These are phyloP conservation scores for Dicyrtomina minuta DNA, from an alignment of 2,888 invertebrate genomes.

Conservation along the genomic window DNA sequence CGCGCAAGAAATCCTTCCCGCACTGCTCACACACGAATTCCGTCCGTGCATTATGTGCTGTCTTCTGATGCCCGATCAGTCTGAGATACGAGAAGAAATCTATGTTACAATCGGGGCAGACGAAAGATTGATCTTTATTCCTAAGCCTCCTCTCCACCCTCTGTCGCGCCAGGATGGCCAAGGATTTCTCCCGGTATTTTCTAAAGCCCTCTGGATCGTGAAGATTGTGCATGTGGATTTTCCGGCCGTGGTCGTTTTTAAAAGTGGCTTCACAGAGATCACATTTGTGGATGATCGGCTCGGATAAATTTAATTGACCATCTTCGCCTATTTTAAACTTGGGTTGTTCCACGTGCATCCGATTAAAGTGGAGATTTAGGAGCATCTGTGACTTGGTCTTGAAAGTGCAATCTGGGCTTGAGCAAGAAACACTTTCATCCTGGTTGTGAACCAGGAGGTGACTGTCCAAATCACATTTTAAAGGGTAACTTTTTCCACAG, in stretches of 20 bases:
- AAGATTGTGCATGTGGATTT: conserved; percentile 5
- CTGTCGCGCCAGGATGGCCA: neutral
- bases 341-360: conserved; percentile 15
- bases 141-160: neutral
- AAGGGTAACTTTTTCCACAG: conserved; percentile 8
- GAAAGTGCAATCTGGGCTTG: neutral
- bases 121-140: neutral
- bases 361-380: neutral
- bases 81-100: conserved; percentile 11
- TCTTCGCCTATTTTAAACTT: too few relatives aligned
- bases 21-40: conserved; percentile 25
- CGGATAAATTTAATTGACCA: too few relatives aligned
- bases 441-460: neutral
- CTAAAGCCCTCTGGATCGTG: conserved; percentile 4
- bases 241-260: neutral
- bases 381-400: neutral
- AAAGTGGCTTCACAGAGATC: neutral
- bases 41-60: neutral
- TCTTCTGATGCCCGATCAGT: conserved; percentile 1
- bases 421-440: neutral
- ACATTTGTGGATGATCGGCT: neutral
- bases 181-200: neutral
- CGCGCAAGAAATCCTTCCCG: conserved; percentile 11
- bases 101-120: conserved; percentile 9
- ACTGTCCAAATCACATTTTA: neutral